Percentiles rank a stretch among this genome's conserved stretches.
phyloP scores from a whole-genome alignment of 2,113 vertebrate genomes.

The Lanius ludovicianus region DNA sequence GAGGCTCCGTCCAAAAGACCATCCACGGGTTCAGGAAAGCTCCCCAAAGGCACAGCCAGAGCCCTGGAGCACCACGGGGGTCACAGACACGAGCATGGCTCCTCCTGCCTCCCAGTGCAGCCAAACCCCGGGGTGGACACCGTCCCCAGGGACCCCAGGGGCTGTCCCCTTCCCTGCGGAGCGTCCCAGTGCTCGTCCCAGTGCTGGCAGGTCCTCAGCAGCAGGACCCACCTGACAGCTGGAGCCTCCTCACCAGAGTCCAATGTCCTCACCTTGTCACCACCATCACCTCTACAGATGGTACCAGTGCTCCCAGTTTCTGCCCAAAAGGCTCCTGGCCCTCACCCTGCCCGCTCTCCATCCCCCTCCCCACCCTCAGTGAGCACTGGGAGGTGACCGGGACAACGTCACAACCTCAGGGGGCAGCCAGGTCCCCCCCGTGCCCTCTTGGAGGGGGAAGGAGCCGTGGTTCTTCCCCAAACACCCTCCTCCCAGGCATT shows the following conservation, averaged over 20 bases:
- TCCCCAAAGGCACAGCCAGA: neutral
- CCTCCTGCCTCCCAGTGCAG: neutral
- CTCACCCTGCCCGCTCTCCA: neutral
- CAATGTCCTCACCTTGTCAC: fast-evolving
- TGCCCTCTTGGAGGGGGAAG: neutral
- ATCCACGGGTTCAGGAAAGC: fast-evolving
- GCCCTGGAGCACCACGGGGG: fast-evolving
- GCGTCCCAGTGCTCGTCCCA: neutral
- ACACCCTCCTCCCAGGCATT: neutral
- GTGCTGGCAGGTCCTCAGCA: neutral
- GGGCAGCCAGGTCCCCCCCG: fast-evolving
- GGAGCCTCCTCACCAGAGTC: neutral
- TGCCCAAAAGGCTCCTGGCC: neutral
- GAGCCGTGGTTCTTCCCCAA: fast-evolving
- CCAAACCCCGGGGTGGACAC: fast-evolving
- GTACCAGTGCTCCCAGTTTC: neutral
- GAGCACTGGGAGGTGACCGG: neutral
- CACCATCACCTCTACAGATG: neutral
- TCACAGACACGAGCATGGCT: neutral
- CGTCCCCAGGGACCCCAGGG: fast-evolving
- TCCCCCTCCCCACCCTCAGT: neutral
- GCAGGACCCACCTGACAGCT: neutral
- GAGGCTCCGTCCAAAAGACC: neutral
- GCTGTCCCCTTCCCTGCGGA: neutral
- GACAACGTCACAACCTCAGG: neutral